These are phyloP conservation scores for Sander lucioperca DNA, from an alignment of 2,113 vertebrate genomes.

Conservation along the genomic window DNA sequence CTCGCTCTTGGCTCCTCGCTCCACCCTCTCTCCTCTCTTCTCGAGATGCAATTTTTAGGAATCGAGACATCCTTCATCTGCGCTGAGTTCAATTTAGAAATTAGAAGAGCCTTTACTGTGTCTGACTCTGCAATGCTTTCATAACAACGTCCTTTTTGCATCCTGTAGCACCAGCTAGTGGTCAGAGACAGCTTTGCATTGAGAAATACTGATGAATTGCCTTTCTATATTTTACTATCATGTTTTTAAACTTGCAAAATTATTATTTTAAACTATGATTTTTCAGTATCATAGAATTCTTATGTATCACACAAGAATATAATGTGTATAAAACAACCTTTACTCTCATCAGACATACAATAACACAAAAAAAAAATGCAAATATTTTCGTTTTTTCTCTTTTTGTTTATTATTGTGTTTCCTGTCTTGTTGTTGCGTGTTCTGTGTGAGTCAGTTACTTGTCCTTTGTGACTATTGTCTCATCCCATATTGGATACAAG, in stretches of 20 bases:
- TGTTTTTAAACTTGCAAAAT: too few species aligned
- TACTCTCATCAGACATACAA: background rate
- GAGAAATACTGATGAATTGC: background rate
- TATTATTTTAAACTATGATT: background rate
- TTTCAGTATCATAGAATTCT: background rate
- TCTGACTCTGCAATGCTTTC: background rate
- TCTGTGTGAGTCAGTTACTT: background rate
- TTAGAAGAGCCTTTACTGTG: background rate
- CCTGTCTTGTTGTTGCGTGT: background rate
- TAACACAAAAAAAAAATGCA: background rate
- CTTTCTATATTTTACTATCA: background rate
- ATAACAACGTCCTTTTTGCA: background rate
- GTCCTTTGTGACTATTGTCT: background rate
- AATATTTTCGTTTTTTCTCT: background rate
- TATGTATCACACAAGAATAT: background rate
- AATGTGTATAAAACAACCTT: background rate
- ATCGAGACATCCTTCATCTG: too few species aligned
- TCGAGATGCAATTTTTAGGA: too few species aligned
- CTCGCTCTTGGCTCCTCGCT: too few species aligned
- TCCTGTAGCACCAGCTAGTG: constrained; percentile 49
- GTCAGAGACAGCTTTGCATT: constrained; percentile 8
- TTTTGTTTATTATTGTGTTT: background rate
- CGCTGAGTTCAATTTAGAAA: too few species aligned
- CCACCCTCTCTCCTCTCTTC: too few species aligned
- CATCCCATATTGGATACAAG: background rate